A percentile compares a stretch with the other conserved stretches of the same genome.
phyloP scores from a whole-genome alignment of 2,797 vertebrate genomes.

The Decapterus maruadsi region DNA sequence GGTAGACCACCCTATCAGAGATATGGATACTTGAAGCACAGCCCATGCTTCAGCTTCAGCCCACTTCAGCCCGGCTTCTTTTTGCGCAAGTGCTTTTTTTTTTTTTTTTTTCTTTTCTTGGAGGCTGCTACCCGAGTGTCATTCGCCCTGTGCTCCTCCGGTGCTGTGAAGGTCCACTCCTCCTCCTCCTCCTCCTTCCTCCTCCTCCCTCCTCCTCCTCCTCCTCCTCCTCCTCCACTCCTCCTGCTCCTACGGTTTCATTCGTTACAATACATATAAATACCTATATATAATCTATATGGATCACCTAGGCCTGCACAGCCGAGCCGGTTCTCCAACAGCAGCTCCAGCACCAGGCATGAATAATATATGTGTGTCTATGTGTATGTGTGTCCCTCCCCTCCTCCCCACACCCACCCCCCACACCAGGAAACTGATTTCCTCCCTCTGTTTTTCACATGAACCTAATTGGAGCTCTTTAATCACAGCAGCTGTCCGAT shows the following conservation, averaged over 20 bases:
- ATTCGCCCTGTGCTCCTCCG: constrained; percentile 62
- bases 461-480: constrained; percentile 80
- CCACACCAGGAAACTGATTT: constrained; percentile 85
- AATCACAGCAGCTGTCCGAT: constrained; percentile 74
- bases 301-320: constrained; percentile 77
- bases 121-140: constrained; percentile 75
- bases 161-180: constrained; percentile 63
- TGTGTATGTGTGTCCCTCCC: constrained; percentile 28
- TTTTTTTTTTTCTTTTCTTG: constrained; percentile 51
- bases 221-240: no score
- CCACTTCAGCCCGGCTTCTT: constrained; percentile 81
- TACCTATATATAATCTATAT: neutral
- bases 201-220: neutral
- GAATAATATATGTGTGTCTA: constrained; percentile 76
- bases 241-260: constrained; percentile 42
- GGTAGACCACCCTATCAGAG: constrained; percentile 94
- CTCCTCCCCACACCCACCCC: constrained; percentile 8
- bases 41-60: constrained; percentile 92
- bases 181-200: neutral
- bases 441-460: constrained; percentile 81
- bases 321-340: constrained; percentile 75
- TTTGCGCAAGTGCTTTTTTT: constrained; percentile 75
- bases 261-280: constrained; percentile 25
- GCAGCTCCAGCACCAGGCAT: constrained; percentile 81
- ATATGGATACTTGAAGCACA: constrained; percentile 98